A percentile compares a stretch with the other conserved stretches of the same genome.
phyloP scores from a whole-genome alignment of 2,113 vertebrate genomes.

The Tenrec ecaudatus region DNA sequence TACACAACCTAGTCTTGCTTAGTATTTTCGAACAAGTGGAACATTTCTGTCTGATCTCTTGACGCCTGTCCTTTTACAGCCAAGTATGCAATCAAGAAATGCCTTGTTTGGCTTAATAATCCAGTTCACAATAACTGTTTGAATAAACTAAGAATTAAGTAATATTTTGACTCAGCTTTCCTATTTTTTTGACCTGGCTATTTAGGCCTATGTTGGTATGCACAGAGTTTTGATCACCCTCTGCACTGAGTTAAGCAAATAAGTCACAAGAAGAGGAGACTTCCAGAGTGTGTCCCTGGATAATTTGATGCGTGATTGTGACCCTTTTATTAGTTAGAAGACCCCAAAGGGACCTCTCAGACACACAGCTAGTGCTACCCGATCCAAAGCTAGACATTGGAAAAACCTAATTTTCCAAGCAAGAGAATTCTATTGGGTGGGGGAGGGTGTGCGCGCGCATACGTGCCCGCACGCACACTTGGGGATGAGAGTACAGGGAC shows the following conservation, averaged over 20 bases:
- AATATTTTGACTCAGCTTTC: conserved; percentile 3
- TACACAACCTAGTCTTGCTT: not conserved
- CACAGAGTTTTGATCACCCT: not conserved
- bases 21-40: conserved; percentile 52
- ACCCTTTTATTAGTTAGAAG: conserved; percentile 5
- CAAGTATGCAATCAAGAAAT: not conserved
- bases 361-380: not conserved
- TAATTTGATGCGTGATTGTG: not conserved
- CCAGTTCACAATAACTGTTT: not conserved
- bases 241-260: conserved; percentile 32
- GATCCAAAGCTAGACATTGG: not conserved
- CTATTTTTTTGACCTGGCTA: conserved; percentile 14
- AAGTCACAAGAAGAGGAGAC: not conserved
- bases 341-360: not conserved
- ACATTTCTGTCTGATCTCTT: not conserved
- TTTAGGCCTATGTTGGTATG: not conserved
- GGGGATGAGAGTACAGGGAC: not conserved
- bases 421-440: not conserved
- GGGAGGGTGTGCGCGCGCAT: too few species aligned
- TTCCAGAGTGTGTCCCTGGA: conserved; percentile 11
- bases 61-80: not conserved
- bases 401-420: not conserved
- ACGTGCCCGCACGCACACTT: too few species aligned
- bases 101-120: not conserved
- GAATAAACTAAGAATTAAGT: not conserved